A percentile compares a stretch with the other conserved stretches of the same genome.
Evolutionary conservation across 30 jellyfish, hydroid and myxozoan genomes (phyloP).

Genomic region (Aurelia aurita complex sp. Pacific): DNA sequence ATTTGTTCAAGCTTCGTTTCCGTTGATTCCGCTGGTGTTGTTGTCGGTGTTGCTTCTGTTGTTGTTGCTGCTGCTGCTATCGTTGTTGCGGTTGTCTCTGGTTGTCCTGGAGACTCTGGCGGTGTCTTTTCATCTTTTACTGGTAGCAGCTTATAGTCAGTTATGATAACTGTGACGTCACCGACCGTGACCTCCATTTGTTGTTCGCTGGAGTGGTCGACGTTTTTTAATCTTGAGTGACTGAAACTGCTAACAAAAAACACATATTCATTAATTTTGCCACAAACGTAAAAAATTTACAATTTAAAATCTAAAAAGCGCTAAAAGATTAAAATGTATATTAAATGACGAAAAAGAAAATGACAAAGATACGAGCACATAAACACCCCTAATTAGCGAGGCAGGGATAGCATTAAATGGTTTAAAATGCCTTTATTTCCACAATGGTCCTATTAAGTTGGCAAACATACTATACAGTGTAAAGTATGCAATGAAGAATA

Average conservation of each 20-base stretch:
- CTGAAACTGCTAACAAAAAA: constrained; percentile 31
- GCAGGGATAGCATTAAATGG: too few species aligned
- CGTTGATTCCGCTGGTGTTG: neutral
- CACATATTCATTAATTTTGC: neutral
- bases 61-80: neutral
- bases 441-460: too few species aligned
- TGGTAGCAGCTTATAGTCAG: constrained; percentile 95
- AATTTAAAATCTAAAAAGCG: too few species aligned
- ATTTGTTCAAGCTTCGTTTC: neutral
- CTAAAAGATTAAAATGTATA: too few species aligned
- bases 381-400: too few species aligned
- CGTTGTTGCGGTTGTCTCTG: neutral
- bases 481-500: too few species aligned
- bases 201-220: constrained; percentile 85
- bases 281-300: too few species aligned
- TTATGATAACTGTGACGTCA: constrained; percentile 88
- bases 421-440: too few species aligned
- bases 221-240: constrained; percentile 55
- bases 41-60: neutral
- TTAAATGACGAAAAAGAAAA: too few species aligned
- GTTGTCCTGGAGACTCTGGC: constrained; percentile 60
- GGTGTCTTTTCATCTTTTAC: constrained; percentile 77
- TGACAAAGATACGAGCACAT: too few species aligned
- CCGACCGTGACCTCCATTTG: constrained; percentile 95
- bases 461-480: too few species aligned